Evolutionary conservation across 1,140 invertebrate genomes (phyloP).

Genomic region (Cotesia vestalis): DNA sequence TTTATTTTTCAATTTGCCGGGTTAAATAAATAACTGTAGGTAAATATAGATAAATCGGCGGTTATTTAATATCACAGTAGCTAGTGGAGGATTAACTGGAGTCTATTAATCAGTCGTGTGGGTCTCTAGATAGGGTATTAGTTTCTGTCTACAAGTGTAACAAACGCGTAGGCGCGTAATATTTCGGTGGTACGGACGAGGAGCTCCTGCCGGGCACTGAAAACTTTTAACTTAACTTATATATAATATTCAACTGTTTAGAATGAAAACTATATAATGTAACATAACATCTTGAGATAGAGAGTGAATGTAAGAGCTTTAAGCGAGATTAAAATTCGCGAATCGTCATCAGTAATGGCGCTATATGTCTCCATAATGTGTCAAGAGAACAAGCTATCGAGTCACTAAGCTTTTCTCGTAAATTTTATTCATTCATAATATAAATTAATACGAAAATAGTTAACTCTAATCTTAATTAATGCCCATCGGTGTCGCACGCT

Average conservation of each 20-base stretch:
- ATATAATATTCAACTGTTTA: too few species aligned
- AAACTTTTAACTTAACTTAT: neutral
- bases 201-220: neutral
- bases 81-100: slow-evolving; percentile 25
- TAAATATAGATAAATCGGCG: neutral
- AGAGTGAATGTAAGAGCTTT: neutral
- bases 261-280: too few species aligned
- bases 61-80: neutral
- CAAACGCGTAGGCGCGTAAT: slow-evolving; percentile 35
- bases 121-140: slow-evolving; percentile 25
- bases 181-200: slow-evolving; percentile 15
- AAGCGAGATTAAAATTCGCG: neutral
- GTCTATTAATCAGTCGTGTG: slow-evolving; percentile 31
- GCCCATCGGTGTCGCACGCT: too few species aligned
- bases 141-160: slow-evolving; percentile 29
- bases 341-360: slow-evolving; percentile 27
- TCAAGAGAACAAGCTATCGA: slow-evolving; percentile 29
- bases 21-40: slow-evolving; percentile 3
- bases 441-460: slow-evolving; percentile 33
- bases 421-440: slow-evolving; percentile 4
- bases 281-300: too few species aligned
- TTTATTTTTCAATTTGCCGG: too few species aligned
- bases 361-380: slow-evolving; percentile 37
- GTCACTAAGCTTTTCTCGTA: slow-evolving; percentile 21
- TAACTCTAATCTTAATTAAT: neutral